Percentiles rank a stretch among this genome's conserved stretches.
Evolutionary conservation across 2,113 vertebrate genomes (phyloP).

Genomic region (Formicarius rufipectus): DNA sequence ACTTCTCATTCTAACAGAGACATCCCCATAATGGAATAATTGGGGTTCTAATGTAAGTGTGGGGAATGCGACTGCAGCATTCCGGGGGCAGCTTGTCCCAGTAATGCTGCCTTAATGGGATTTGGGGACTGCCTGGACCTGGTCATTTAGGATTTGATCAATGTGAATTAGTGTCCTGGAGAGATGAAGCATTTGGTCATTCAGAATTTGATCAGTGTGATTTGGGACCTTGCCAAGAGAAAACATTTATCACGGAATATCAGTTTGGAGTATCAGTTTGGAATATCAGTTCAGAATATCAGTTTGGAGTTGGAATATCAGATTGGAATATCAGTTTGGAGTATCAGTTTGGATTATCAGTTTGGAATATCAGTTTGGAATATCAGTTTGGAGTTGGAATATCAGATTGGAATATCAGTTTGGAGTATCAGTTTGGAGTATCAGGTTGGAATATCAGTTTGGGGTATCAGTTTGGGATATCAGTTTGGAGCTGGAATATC

Average conservation of each 20-base stretch:
- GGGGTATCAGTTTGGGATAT: too few species aligned
- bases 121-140: constrained; percentile 76
- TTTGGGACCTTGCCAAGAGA: constrained; percentile 38
- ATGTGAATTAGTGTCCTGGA: constrained; percentile 75
- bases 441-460: too few species aligned
- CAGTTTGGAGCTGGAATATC: too few species aligned
- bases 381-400: too few species aligned
- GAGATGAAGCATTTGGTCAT: constrained; percentile 79
- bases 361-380: too few species aligned
- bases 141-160: constrained; percentile 77
- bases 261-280: too few species aligned
- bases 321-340: too few species aligned
- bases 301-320: too few species aligned
- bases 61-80: constrained; percentile 84
- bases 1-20: constrained; percentile 86
- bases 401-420: too few species aligned
- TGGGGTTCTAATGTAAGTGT: constrained; percentile 81
- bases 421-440: too few species aligned
- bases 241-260: constrained; percentile 67
- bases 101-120: constrained; percentile 89
- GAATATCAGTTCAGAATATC: too few species aligned
- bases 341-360: too few species aligned
- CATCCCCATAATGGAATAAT: constrained; percentile 86
- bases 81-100: constrained; percentile 78
- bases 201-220: constrained; percentile 75